These are phyloP conservation scores for Ametastegia equiseti DNA, from an alignment of 2,888 invertebrate species.

Conservation along the genomic window DNA sequence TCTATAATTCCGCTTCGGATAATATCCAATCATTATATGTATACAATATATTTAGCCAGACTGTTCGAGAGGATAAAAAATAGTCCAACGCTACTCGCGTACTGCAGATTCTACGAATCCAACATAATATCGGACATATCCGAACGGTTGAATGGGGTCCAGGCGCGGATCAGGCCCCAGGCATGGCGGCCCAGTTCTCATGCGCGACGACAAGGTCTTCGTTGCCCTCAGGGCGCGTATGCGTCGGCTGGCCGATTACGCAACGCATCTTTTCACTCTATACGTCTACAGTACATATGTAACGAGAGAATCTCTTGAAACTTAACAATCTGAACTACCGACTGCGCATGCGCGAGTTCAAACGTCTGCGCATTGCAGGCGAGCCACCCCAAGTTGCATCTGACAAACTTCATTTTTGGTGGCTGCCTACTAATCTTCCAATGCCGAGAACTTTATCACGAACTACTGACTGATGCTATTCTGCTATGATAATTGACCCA, in stretches of 20 bases:
- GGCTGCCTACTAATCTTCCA: no score
- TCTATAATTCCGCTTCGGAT: neutral
- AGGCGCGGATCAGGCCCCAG: slow-evolving; percentile 57
- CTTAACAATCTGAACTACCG: no score
- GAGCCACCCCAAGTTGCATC: no score
- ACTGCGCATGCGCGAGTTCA: no score
- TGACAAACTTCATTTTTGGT: no score
- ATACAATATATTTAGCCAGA: neutral
- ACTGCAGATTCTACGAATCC: slow-evolving; percentile 7
- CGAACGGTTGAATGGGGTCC: slow-evolving; percentile 53
- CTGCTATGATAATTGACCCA: no score
- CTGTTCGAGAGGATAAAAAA: neutral
- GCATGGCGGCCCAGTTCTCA: slow-evolving; percentile 73
- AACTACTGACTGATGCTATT: no score
- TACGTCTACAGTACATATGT: neutral
- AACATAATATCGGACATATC: slow-evolving; percentile 54
- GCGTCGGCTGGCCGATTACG: slow-evolving; percentile 64
- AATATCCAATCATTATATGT: neutral
- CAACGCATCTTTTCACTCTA: slow-evolving; percentile 59
- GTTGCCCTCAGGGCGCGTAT: slow-evolving; percentile 66
- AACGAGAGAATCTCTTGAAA: no score
- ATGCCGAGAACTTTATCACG: no score
- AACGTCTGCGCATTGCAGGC: no score
- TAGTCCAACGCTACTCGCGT: neutral
- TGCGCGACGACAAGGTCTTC: slow-evolving; percentile 72